Conservation (phyloP, 2,888 invertebrate genomes). For the Euclidia mi region DNA sequence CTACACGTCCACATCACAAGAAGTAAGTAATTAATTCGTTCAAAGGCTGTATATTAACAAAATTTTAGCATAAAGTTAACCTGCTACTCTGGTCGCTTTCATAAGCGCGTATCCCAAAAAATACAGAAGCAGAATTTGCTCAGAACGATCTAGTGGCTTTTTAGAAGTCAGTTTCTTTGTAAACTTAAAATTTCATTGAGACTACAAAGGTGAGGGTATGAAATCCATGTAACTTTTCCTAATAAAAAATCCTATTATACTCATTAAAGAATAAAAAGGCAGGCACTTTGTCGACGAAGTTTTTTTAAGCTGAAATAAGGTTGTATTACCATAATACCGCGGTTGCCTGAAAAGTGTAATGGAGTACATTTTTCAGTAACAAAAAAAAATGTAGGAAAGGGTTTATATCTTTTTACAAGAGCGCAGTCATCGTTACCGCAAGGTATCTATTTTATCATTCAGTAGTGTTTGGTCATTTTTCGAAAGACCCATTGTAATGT, state of each 20-base stretch:
- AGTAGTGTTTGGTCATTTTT: no score
- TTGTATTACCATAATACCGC: constrained; percentile 37
- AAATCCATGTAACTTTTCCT: constrained; percentile 41
- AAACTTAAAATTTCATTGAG: constrained; percentile 24
- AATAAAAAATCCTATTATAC: constrained; percentile 47
- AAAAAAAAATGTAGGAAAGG: background rate
- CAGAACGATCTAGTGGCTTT: constrained; percentile 1
- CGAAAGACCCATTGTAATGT: no score
- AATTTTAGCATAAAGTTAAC: constrained; percentile 13
- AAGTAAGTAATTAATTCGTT: constrained; percentile 5
- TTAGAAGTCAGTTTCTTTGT: constrained; percentile 15
- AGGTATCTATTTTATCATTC: no score
- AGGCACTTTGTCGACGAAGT: constrained; percentile 28
- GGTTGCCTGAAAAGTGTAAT: constrained; percentile 15
- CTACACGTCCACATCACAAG: no score
- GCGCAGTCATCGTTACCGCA: no score
- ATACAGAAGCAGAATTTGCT: constrained; percentile 7
- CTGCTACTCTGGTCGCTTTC: constrained; percentile 2
- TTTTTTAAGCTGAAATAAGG: constrained; percentile 39
- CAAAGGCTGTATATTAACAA: constrained; percentile 12
- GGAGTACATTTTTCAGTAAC: constrained; percentile 15
- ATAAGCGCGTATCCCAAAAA: constrained; percentile 5
- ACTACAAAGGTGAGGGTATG: constrained; percentile 18
- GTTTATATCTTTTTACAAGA: no score
- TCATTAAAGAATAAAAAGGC: constrained; percentile 39